Evolutionary conservation across 2,888 invertebrate species (phyloP).

Genomic region (Spodoptera exigua): DNA sequence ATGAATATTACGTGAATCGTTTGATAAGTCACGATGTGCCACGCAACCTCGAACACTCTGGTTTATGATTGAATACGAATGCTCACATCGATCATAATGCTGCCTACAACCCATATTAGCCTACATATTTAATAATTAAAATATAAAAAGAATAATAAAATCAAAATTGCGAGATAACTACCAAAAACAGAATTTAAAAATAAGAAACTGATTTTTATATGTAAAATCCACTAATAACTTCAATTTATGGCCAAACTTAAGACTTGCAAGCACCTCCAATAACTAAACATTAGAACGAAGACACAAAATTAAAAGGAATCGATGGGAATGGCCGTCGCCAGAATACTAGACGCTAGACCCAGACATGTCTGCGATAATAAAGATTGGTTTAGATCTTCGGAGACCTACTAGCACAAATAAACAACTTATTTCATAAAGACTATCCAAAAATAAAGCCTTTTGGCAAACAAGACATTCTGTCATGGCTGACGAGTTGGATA

Average conservation of each 20-base stretch:
- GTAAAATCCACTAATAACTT: no score
- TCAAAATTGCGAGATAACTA: no score
- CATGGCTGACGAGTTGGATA: slow-evolving; percentile 60
- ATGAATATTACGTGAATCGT: slow-evolving; percentile 37
- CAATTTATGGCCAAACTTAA: no score
- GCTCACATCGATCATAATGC: slow-evolving; percentile 16
- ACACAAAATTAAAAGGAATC: slow-evolving; percentile 1
- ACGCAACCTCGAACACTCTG: slow-evolving; percentile 11
- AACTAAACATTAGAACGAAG: no score
- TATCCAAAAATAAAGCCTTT: slow-evolving; percentile 56
- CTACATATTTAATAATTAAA: slow-evolving; percentile 12
- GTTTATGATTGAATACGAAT: slow-evolving; percentile 13
- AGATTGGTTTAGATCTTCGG: slow-evolving; percentile 28
- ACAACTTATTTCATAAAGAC: slow-evolving; percentile 44
- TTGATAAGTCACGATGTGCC: slow-evolving; percentile 18
- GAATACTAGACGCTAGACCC: slow-evolving; percentile 14
- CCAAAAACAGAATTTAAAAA: no score
- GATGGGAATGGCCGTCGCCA: not conserved
- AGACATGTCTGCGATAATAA: slow-evolving; percentile 20
- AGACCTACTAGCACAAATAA: slow-evolving; percentile 51
- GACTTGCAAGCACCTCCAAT: no score
- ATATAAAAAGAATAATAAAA: no score
- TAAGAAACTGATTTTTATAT: no score
- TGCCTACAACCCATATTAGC: slow-evolving; percentile 4
- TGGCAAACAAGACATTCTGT: slow-evolving; percentile 60